Evolutionary conservation across 2,797 vertebrate genomes (phyloP), one percentile per base, ranked within the genome.

Genomic region (Anableps anableps): DNA sequence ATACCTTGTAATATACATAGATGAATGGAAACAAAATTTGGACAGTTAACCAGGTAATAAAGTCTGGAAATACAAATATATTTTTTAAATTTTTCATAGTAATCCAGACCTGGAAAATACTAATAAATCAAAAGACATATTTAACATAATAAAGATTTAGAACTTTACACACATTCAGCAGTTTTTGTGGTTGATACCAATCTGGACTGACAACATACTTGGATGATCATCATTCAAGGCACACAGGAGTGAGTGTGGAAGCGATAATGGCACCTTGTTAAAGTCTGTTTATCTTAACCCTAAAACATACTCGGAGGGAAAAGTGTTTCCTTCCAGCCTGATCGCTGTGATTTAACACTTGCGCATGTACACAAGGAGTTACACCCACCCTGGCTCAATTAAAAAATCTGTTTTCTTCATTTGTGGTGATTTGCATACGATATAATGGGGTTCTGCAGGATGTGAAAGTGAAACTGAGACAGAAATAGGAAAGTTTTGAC

Each of bases 321-420:
- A 95, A 96, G 95, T 95, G 93, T 93, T 96, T 96, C 95, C 95
- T 95, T 95, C 95, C 94, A 95, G 90, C 48, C 87, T 94, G 93
- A 93, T 94, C 90, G 88, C 72, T 80, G 80, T 31, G 78, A 93
- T 85, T 88, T 88, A 81, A 88, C 62, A 85, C 82, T 80, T 80
- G 43, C 36, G 45, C 64, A 74, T 17, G 62, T 53, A 51, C 36
- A 41, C 34, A 75, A 74, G 62, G 38, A 55, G 73, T n/a, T 38
- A 78, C n/a, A 55, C 16, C 79, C 41, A 79, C 21, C 13, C 70
- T 31, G 17, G 41, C 38, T 72, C 82, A 74, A 88, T 85, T 73
- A 16, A 77, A 79, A 80, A 79, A 78, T 4, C n/a, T 7, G 41
- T 31, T 76, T 83, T 84, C 70, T 75, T 78, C 19, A 38, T 60